phyloP scores from a whole-genome alignment of 2,888 invertebrate species.

The Scaptomyza polygonia region DNA sequence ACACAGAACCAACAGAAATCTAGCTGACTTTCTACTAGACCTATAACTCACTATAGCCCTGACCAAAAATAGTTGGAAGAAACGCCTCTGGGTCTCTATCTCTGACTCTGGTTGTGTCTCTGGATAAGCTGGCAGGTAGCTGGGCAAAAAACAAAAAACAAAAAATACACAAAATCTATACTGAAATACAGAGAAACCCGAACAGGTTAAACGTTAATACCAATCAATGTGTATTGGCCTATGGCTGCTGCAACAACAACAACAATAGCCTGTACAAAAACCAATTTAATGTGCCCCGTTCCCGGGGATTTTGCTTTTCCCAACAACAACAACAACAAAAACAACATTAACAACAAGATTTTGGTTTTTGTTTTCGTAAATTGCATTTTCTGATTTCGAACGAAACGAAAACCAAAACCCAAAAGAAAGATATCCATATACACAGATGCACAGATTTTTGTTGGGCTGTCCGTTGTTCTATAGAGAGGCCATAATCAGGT shows the following conservation, averaged over 20 bases:
- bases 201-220: conserved; percentile 78
- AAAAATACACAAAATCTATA: too few species aligned
- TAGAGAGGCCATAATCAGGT: conserved; percentile 67
- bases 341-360: conserved; percentile 31
- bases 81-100: conserved; percentile 33
- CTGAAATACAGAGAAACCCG: conserved; percentile 25
- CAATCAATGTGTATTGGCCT: conserved; percentile 71
- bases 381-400: conserved; percentile 78
- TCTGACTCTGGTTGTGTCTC: conserved; percentile 15
- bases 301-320: conserved; percentile 39
- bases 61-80: conserved; percentile 13
- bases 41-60: conserved; percentile 27
- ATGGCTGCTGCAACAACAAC: conserved; percentile 21
- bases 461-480: conserved; percentile 7
- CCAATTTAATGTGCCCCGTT: conserved; percentile 53
- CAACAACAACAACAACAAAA: conserved; percentile 23
- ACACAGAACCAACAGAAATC: conserved; percentile 25
- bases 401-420: conserved; percentile 49
- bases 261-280: conserved; percentile 39
- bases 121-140: conserved; percentile 48
- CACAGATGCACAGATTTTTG: conserved; percentile 9
- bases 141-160: conserved; percentile 3
- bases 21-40: conserved; percentile 49
- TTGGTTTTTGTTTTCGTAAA: conserved; percentile 68
- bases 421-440: conserved; percentile 21